Evolutionary conservation across 2,797 vertebrate species (phyloP).

Genomic region (Coccyzus lansbergi): DNA sequence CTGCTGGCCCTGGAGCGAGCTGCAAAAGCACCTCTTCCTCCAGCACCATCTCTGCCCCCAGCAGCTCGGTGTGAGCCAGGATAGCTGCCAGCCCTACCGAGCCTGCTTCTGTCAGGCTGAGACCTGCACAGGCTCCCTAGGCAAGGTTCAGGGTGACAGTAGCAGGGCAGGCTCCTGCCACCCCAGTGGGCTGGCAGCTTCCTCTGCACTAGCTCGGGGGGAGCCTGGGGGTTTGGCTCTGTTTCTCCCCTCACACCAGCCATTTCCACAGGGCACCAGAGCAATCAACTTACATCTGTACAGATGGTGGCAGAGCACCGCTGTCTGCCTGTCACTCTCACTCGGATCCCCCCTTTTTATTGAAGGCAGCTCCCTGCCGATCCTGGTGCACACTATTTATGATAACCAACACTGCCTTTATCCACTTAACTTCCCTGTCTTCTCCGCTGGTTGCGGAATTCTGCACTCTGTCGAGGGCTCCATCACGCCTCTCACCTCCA

Average conservation of each 20-base stretch:
- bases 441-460: neutral
- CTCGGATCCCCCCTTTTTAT: neutral
- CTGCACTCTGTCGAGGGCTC: neutral
- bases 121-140: neutral
- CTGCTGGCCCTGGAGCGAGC: neutral
- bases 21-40: neutral
- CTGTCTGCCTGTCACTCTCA: accelerated
- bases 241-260: neutral
- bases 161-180: no score
- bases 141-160: neutral
- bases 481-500: neutral
- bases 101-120: neutral
- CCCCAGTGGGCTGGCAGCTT: slow-evolving; percentile 7
- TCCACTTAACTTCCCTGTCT: neutral
- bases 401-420: neutral
- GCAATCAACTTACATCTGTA: accelerated
- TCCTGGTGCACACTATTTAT: neutral
- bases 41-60: neutral
- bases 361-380: neutral
- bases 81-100: neutral
- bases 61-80: accelerated
- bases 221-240: neutral
- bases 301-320: neutral
- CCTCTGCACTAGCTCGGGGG: neutral
- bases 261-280: neutral